These are phyloP conservation scores for Pandemis corylana DNA, from an alignment of 2,888 invertebrate species.

Conservation along the genomic window DNA sequence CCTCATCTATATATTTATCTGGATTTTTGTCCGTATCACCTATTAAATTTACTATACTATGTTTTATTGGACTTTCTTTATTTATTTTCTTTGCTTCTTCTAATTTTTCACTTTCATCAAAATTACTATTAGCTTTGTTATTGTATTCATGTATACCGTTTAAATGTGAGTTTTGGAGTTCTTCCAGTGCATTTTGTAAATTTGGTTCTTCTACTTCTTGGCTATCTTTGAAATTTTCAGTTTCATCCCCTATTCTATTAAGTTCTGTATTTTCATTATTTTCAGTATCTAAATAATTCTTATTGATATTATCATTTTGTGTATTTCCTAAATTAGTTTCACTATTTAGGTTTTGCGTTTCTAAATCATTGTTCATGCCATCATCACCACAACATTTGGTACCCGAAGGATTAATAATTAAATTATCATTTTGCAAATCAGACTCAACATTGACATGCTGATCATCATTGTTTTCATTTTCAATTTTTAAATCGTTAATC, in stretches of 20 bases:
- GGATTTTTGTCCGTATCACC: constrained; percentile 24
- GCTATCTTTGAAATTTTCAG: neutral
- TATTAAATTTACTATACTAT: constrained; percentile 37
- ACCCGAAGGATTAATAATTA: neutral
- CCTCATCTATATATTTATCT: constrained; percentile 36
- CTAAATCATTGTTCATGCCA: neutral
- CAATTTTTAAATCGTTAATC: neutral
- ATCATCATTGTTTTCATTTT: neutral
- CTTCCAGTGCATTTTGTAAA: constrained; percentile 7
- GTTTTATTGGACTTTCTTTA: constrained; percentile 38
- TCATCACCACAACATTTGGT: neutral
- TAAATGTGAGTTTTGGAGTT: neutral
- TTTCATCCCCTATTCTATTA: neutral
- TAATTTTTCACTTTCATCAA: constrained; percentile 2
- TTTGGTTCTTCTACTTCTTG: neutral
- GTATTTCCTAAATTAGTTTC: neutral
- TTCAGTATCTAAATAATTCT: neutral
- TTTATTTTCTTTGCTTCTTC: constrained; percentile 5
- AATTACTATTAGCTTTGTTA: neutral
- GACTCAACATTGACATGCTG: neutral
- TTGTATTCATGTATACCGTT: constrained; percentile 11
- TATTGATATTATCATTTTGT: neutral
- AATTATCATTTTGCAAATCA: neutral
- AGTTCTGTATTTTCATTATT: constrained; percentile 1
- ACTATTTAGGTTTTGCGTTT: neutral